Percentiles rank a stretch among this genome's conserved stretches.
Evolutionary conservation across 2,113 vertebrate species (phyloP).

Genomic region (Tyrannus savana): DNA sequence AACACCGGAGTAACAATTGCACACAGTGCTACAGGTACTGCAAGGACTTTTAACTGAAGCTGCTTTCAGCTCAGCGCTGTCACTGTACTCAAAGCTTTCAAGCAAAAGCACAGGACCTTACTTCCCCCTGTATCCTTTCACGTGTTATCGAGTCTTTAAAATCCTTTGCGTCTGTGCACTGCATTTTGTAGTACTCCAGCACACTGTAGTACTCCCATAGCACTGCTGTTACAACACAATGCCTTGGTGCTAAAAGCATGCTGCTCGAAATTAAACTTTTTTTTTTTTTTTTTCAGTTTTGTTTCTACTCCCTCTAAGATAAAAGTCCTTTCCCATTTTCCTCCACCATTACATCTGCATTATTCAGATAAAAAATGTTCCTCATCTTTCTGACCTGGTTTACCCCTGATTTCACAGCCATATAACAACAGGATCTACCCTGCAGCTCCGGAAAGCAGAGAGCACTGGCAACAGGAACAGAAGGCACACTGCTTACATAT

Average conservation of each 20-base stretch:
- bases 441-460: conserved; percentile 4
- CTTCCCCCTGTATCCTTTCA: neutral
- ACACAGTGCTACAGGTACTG: neutral
- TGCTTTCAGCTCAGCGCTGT: neutral
- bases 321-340: neutral
- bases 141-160: neutral
- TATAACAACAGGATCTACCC: neutral
- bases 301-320: neutral
- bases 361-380: neutral
- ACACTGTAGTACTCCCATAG: neutral
- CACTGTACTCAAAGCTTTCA: neutral
- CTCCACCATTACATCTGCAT: neutral
- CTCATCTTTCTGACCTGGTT: neutral
- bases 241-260: neutral
- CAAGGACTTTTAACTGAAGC: neutral
- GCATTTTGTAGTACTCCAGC: conserved; percentile 7
- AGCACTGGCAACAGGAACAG: neutral
- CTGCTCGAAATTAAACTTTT: conserved; percentile 30
- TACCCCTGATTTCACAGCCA: conserved; percentile 16
- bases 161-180: neutral
- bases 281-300: neutral
- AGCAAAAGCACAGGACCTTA: neutral
- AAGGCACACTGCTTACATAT: conserved; percentile 42
- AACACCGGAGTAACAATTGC: neutral
- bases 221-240: neutral